phyloP scores from a whole-genome alignment of 2,113 vertebrate species.

The Speoplatyrhinus poulsoni region DNA sequence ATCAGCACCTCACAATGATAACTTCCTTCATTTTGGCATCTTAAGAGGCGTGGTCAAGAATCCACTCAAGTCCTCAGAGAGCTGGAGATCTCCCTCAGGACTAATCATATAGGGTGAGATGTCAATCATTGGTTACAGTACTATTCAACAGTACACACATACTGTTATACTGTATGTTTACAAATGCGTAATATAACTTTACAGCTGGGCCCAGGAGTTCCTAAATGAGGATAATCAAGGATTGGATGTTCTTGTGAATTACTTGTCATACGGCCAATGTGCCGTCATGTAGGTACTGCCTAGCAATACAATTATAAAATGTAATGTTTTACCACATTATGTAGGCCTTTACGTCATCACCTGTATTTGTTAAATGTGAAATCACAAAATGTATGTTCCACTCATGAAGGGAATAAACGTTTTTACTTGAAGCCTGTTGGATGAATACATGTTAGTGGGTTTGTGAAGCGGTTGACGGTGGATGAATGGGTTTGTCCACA shows the following conservation, averaged over 20 bases:
- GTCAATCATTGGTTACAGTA: neutral
- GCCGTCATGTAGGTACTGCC: constrained; percentile 75
- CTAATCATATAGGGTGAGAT: constrained; percentile 93
- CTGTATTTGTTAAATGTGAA: neutral
- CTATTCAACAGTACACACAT: neutral
- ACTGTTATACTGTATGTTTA: neutral
- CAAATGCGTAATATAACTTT: neutral
- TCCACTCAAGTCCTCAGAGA: constrained; percentile 90
- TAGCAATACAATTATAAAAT: neutral
- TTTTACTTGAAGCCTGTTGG: neutral
- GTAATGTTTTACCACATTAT: neutral
- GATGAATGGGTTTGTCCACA: neutral
- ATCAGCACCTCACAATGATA: constrained; percentile 15
- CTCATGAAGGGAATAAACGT: too few relatives aligned
- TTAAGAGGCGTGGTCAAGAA: constrained; percentile 85
- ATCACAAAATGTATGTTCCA: neutral
- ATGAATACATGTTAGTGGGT: neutral
- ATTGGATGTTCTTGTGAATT: constrained; percentile 90
- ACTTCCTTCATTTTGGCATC: constrained; percentile 49
- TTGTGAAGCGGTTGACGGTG: neutral
- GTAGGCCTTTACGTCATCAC: neutral
- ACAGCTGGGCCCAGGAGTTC: constrained; percentile 88
- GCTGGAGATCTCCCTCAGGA: constrained; percentile 94
- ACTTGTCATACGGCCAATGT: constrained; percentile 87
- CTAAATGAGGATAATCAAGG: constrained; percentile 90